Evolutionary conservation across 2,113 vertebrate species (phyloP), one percentile per base, ranked within the genome.

Genomic region (Crotalus tigris): DNA sequence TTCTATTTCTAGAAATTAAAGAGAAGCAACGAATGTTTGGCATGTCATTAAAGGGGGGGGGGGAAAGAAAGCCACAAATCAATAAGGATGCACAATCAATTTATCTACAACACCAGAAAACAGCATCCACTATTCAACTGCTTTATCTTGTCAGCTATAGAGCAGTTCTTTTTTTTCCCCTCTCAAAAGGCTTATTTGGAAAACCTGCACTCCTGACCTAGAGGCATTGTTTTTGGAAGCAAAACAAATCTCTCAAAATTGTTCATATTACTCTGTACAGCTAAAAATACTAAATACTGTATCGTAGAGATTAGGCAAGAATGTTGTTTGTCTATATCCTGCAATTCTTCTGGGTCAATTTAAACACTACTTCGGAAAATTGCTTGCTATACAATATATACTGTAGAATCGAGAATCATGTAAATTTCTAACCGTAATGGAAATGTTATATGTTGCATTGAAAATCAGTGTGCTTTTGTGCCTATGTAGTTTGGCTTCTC

Each of bases 131-230:
- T 96, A 95, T 97, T 93, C 96, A 94, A 94, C 94, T 96, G 86
- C 87, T 97, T 97, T 97, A 90, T 95, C 97, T 96, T 96, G 94
- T 97, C 97, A 95, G 96, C 95, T 95, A 49, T 87, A 96, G 64
- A 87, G 95, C 51, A 49, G 39, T 95, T 93, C 93, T 95, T 1
- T 94, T 94, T 94, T 94, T 96, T 97, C 96, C 95, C 24, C 15
- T 24, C 15, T 86, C n/a, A 4, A 85, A 95, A 97, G 92, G 85
- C 85, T 92, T 95, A 90, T 97, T 95, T 96, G 93, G 95, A 85
- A 94, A 96, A 95, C 95, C 92, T 94, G 93, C 95, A 97, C 97
- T 96, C 91, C 93, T 97, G 96, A 97, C 94, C 95, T 93, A 95
- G 92, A 96, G 91, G 94, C 95, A 97, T 91, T 96, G 81, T 92